phyloP scores from a whole-genome alignment of 1,140 invertebrate genomes.

The Drosophila watanabei region DNA sequence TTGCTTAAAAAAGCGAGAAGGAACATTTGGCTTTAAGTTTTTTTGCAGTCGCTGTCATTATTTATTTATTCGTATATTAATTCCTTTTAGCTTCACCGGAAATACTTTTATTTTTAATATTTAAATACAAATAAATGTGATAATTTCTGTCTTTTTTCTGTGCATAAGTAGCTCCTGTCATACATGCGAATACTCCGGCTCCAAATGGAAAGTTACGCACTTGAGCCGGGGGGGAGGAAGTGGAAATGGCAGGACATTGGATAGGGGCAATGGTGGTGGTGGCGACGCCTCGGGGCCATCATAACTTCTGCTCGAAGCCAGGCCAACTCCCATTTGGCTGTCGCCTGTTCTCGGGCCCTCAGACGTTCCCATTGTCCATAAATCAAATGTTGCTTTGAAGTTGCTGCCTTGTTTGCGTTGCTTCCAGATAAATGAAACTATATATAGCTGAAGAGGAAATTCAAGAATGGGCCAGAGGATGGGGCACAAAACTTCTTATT shows the following conservation, averaged over 20 bases:
- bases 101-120: background rate
- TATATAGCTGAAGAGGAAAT: slow-evolving; percentile 36
- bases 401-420: slow-evolving; percentile 49
- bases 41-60: too few species aligned
- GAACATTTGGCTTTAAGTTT: background rate
- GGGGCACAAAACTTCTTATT: slow-evolving; percentile 1
- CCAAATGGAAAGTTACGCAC: slow-evolving; percentile 74
- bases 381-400: slow-evolving; percentile 81
- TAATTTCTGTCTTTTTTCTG: background rate
- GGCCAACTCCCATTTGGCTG: slow-evolving; percentile 9
- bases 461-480: slow-evolving; percentile 2
- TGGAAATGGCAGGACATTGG: slow-evolving; percentile 2
- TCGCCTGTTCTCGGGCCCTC: slow-evolving; percentile 14
- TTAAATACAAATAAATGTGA: background rate
- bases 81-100: too few species aligned
- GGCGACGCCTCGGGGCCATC: slow-evolving; percentile 55
- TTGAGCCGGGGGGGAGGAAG: background rate
- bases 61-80: background rate
- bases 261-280: slow-evolving; percentile 32
- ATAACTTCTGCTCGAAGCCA: slow-evolving; percentile 72
- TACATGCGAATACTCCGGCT: slow-evolving; percentile 34
- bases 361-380: slow-evolving; percentile 64
- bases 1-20: background rate
- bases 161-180: slow-evolving; percentile 37
- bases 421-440: slow-evolving; percentile 72